Evolutionary conservation across 2,888 invertebrate genomes (phyloP), one percentile per base, ranked within the genome.

Genomic region (Strigamia transsilvanica): DNA sequence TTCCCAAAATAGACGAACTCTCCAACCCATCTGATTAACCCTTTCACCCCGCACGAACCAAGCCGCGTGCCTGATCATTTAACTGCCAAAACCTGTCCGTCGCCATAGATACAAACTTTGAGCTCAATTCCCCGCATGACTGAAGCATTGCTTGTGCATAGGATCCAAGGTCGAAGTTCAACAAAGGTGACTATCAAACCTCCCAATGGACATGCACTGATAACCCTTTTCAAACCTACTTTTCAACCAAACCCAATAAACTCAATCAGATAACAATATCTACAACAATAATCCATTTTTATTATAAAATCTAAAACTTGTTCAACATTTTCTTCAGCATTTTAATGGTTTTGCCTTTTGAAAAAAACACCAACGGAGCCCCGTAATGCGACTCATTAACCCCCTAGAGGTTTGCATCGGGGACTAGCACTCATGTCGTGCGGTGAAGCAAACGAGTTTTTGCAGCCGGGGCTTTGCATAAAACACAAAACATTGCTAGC

Each of bases 81-180:
- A 51, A 51, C 51, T 51, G 51, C 51, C 51, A 51, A 51, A n/a
- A 51, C 51, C 51, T 51, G 51, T 51, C 51, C 51, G 51, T 51
- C n/a, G 51, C 18, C 12, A 18, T 18, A 18, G 51, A 51, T 51
- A 51, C 18, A 51, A 51, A 51, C 7, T 51, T 51, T 2, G 51
- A 51, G 51, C 51, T 51, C 51, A 51, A 51, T 51, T 51, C 51
- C 51, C 7, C 51, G 51, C 51, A 51, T 51, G 51, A 51, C n/a
- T 51, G 51, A 51, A 51, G 51, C 51, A 51, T 51, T 51, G 51
- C 51, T 51, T 51, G 51, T 51, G 51, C 51, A 51, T 51, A 51
- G 51, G 51, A 51, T 15, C 51, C 18, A 7, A 6, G 51, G 51
- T 51, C 51, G 51, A 6, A 7, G 51, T 51, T 51, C 51, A 51